A percentile compares a stretch with the other conserved stretches of the same genome.
Evolutionary conservation across 2,113 vertebrate genomes (phyloP).

Genomic region (Syngnathus scovelli): DNA sequence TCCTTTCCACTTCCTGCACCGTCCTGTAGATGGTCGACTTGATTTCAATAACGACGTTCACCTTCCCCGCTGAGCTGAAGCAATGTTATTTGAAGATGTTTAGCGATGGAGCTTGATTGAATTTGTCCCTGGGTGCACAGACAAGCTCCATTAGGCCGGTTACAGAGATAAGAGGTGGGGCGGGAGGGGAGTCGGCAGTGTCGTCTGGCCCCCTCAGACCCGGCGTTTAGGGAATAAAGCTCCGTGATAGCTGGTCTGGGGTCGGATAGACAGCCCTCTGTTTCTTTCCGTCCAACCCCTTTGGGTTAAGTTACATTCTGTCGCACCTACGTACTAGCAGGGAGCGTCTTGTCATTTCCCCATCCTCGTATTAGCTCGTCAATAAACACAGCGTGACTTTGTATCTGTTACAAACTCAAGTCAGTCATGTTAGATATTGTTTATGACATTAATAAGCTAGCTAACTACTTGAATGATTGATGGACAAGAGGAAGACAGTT

Average conservation of each 20-base stretch:
- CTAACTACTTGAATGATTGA: slow-evolving; percentile 61
- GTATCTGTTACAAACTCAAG: slow-evolving; percentile 43
- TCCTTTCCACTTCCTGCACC: not conserved
- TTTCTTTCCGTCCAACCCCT: slow-evolving; percentile 48
- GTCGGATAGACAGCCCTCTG: slow-evolving; percentile 60
- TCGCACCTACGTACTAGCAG: not conserved
- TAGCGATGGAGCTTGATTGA: slow-evolving; percentile 45
- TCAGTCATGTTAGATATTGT: slow-evolving; percentile 51
- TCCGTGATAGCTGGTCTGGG: slow-evolving; percentile 68
- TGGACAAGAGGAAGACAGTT: slow-evolving; percentile 37
- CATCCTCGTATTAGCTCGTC: not conserved
- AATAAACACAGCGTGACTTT: slow-evolving; percentile 29
- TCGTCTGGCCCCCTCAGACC: slow-evolving; percentile 49
- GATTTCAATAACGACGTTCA: slow-evolving; percentile 36
- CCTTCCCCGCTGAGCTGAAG: slow-evolving; percentile 23
- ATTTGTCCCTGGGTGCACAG: slow-evolving; percentile 55
- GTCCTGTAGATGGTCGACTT: slow-evolving; percentile 14
- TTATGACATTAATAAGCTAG: slow-evolving; percentile 65
- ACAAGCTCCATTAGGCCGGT: slow-evolving; percentile 68
- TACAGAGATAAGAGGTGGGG: slow-evolving; percentile 53
- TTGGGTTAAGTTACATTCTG: slow-evolving; percentile 60
- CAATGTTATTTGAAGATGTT: slow-evolving; percentile 57
- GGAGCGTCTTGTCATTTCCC: not conserved
- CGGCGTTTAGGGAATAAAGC: slow-evolving; percentile 13
- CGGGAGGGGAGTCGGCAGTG: slow-evolving; percentile 33